Percentiles rank a stretch among this genome's conserved stretches.
These are phyloP conservation scores for Anthoptus insignis DNA, from an alignment of 2,888 invertebrate genomes.

Conservation along the genomic window DNA sequence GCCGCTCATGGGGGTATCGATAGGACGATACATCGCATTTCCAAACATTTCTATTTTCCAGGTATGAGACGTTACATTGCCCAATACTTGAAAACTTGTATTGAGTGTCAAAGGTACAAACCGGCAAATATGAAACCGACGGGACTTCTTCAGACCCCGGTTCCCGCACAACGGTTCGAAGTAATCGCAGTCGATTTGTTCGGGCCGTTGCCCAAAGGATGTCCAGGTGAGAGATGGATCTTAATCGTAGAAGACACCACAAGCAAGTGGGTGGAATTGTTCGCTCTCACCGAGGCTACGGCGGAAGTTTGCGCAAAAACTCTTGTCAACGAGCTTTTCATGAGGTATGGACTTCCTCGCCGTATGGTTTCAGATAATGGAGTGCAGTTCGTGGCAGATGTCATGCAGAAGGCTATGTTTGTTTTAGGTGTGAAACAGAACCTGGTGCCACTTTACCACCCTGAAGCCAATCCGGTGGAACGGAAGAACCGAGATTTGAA, in stretches of 20 bases:
- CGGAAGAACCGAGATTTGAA: conserved; percentile 56
- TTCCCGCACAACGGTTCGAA: conserved; percentile 42
- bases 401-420: conserved; percentile 44
- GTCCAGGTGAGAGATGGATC: conserved; percentile 41
- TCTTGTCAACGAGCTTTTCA: conserved; percentile 40
- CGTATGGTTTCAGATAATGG: conserved; percentile 46
- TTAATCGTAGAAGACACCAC: conserved; percentile 45
- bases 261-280: conserved; percentile 44
- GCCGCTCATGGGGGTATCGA: no score
- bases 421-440: conserved; percentile 39
- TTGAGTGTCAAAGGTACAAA: no score
- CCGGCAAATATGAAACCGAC: no score
- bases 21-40: no score
- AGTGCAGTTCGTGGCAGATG: conserved; percentile 44
- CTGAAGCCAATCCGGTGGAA: conserved; percentile 58
- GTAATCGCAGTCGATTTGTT: conserved; percentile 48
- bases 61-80: no score
- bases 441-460: conserved; percentile 56
- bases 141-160: no score
- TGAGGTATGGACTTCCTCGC: conserved; percentile 45
- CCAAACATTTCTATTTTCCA: no score
- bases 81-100: no score
- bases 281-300: conserved; percentile 37
- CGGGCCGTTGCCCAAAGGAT: conserved; percentile 43
- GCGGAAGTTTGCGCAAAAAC: conserved; percentile 39